Evolutionary conservation across 2,888 invertebrate genomes (phyloP).

Genomic region (Oegoconia quadripuncta): DNA sequence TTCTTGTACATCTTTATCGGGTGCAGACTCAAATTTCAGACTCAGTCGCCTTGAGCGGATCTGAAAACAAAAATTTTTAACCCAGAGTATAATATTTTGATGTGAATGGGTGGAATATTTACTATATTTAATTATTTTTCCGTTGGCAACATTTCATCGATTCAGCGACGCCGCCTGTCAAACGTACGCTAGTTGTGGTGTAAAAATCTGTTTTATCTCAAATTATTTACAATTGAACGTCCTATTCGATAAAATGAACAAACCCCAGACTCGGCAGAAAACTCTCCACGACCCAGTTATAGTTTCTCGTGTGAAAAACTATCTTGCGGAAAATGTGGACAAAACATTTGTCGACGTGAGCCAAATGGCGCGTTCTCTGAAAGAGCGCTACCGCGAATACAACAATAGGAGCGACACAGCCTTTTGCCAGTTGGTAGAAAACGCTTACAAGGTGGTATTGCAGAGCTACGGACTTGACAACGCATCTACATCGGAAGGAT

Average conservation of each 20-base stretch:
- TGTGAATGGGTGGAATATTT: slow-evolving; percentile 5
- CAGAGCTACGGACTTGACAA: slow-evolving; percentile 83
- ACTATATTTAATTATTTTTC: slow-evolving; percentile 20
- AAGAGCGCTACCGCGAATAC: slow-evolving; percentile 87
- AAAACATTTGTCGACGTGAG: slow-evolving; percentile 90
- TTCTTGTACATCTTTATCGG: slow-evolving; percentile 49
- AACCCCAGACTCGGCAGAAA: slow-evolving; percentile 70
- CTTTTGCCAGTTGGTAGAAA: slow-evolving; percentile 88
- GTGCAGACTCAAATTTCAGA: slow-evolving; percentile 47
- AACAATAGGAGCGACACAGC: slow-evolving; percentile 87
- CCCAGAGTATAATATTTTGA: background rate
- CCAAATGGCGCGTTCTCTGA: slow-evolving; percentile 89
- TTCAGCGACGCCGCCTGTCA: slow-evolving; percentile 48
- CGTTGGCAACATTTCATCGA: slow-evolving; percentile 53
- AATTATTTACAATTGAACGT: slow-evolving; percentile 3
- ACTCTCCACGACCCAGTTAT: slow-evolving; percentile 76
- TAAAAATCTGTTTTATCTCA: slow-evolving; percentile 8
- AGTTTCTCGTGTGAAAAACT: slow-evolving; percentile 83
- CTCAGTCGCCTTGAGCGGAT: slow-evolving; percentile 36
- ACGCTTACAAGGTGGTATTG: slow-evolving; percentile 86
- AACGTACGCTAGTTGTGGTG: slow-evolving; percentile 27
- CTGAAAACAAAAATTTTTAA: slow-evolving; percentile 30
- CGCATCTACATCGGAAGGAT: slow-evolving; percentile 78
- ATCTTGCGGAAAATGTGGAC: slow-evolving; percentile 88
- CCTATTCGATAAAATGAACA: slow-evolving; percentile 57